Base-by-base conservation (phyloP, 2,113 vertebrate species). In the Crypturellus undulatus region DNA sequence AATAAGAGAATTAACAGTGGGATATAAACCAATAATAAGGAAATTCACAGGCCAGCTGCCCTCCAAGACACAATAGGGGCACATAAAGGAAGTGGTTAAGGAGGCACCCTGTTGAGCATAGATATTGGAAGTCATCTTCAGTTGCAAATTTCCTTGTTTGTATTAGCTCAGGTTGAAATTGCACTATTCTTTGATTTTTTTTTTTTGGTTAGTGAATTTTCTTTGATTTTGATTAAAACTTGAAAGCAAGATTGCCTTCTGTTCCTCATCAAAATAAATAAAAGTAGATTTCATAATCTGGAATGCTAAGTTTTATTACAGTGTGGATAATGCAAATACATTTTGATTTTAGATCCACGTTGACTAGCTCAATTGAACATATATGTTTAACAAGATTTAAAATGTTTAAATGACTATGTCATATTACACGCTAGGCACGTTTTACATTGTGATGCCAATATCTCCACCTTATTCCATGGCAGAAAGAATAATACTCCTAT, bases 91-190 rank as follows among this genome's bases (percentile, higher is more conserved):
- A 97, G 90, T 84, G 65, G 89, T 93, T 96, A 89, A 94, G 91
- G 85, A 97, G 95, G 73, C 84, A 91, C 92, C 97, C 97, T 70
- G 90, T 85, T 85, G 97, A 91, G 97, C 68, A 69, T 11, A 95
- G 80, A 97, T 96, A 96, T 96, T 98, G 96, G 93, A 97, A 96
- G 72, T 90, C 93, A 91, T 89, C 89, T 93, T 94, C 93, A 93
- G 92, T 96, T 92, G 80, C 85, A 95, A 84, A 89, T 97, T 96
- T 96, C 92, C 94, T 85, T 97, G 95, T 98, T 98, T 98, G 87
- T 84, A 86, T 96, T 98, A 97, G 95, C 77, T 97, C 92, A 91
- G 77, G 93, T 97, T 97, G 94, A 96, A 96, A 81, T 13, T 51
- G 25, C 91, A 89, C 64, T 63, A 45, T 87, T 92, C 92, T 96